Evolutionary conservation across 2,888 invertebrate genomes (phyloP), one percentile per base, ranked within the genome.

Genomic region (Patella ulyssiponensis): DNA sequence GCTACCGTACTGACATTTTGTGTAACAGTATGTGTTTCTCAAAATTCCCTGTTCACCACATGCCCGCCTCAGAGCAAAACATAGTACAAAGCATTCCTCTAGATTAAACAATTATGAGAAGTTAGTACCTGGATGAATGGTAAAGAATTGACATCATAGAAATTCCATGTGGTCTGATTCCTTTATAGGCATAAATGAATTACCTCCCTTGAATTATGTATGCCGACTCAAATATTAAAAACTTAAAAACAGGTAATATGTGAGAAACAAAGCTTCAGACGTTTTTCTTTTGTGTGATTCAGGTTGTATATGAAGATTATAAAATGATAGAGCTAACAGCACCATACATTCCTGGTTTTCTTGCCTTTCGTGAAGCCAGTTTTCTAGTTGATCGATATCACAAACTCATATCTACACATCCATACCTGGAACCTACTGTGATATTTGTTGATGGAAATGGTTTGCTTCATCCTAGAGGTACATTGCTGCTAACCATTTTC

Each of bases 381-480:
- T 88, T 90, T 56, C 82, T 92, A 3, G 84, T 90, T 11, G 82
- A 87, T 2, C 84, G 86, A 74, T 84, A 89, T 77, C 54, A 86
- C 1, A 83, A 83, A 14, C 81, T 92, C 23, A 84, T 87, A 70
- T 44, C 80, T 51, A 78, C 76, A 1, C 78, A 88, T 3, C 91
- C 92, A 20, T 79, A 91, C 7, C 85, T 89, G 17, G 77, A 86
- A 71, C 92, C 93, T 11, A 90, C 92, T 81, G 91, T 92, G 4
- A 82, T 93, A 3, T 84, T 93, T 77, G 90, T 92, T 64, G 93
- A 93, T 86, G 93, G 93, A 4, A 93, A 93, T 88, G 93, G 93
- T 11, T 84, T 89, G 56, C 86, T 92, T 44, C 93, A 93, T 85
- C 90, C 91, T 56, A 87, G 91, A 88, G 90, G 90, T 89, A 82